phyloP scores from a whole-genome alignment of 2,888 invertebrate species.

The Caenorhabditis zanzibari region DNA sequence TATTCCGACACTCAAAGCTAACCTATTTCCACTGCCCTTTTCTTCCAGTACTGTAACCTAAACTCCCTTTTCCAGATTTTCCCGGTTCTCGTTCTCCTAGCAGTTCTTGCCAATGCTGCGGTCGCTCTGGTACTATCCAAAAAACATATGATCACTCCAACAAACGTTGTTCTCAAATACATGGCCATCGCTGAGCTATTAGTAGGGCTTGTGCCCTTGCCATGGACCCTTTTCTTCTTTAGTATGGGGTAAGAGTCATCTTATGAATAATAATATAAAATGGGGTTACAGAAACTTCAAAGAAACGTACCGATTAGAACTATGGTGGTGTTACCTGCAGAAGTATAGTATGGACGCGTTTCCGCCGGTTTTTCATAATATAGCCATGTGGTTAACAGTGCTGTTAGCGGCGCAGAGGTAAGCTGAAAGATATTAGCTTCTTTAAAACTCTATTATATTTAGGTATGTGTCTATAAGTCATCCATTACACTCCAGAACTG shows the following conservation, averaged over 20 bases:
- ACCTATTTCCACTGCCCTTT: too few relatives aligned
- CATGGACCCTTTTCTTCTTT: slow-evolving; percentile 88
- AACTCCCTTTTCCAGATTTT: slow-evolving; percentile 77
- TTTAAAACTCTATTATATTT: slow-evolving; percentile 22
- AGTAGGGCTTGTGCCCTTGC: slow-evolving; percentile 93
- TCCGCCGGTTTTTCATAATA: slow-evolving; percentile 92
- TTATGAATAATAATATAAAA: neutral
- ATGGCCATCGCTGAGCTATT: slow-evolving; percentile 97
- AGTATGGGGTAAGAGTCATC: slow-evolving; percentile 73
- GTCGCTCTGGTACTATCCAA: slow-evolving; percentile 93
- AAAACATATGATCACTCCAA: slow-evolving; percentile 88
- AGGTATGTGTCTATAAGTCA: slow-evolving; percentile 95
- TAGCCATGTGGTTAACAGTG: slow-evolving; percentile 95
- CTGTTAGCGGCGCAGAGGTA: slow-evolving; percentile 92
- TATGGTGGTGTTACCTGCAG: slow-evolving; percentile 83
- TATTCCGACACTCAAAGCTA: too few relatives aligned
- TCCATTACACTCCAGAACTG: slow-evolving; percentile 91
- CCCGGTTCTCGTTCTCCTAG: slow-evolving; percentile 90
- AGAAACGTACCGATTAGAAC: slow-evolving; percentile 66
- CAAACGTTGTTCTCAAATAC: slow-evolving; percentile 85
- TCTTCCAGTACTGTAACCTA: too few relatives aligned
- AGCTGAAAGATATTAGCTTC: too few relatives aligned
- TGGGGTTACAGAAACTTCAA: slow-evolving; percentile 73
- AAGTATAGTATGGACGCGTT: slow-evolving; percentile 83
- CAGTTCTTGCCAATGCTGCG: slow-evolving; percentile 93